Evolutionary conservation across 1,140 invertebrate species (phyloP), one percentile per base, ranked within the genome.

Genomic region (Drosophila ohnishii): DNA sequence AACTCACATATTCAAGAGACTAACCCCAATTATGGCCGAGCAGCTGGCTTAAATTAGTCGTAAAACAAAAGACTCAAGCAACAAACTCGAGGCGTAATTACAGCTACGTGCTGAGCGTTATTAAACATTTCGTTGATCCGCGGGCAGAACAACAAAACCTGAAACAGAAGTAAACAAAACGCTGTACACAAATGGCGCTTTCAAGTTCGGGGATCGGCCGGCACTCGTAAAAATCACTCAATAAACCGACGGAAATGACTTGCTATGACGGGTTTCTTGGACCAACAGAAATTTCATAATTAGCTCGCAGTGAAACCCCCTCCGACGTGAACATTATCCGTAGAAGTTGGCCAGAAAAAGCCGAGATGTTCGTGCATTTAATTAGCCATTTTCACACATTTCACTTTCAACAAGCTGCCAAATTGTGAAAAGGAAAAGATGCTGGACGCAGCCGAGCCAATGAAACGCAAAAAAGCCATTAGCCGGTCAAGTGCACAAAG

Each of bases 341-440:
- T 63, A 71, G 50, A 74, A 66, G 50, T 37, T 22, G 22, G 14
- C 16, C 30, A 28, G 22, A 32, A 42, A 16, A 34, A 39, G 40
- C 6, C 9, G 28, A 25, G 42, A n/a, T 61, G 37, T 40, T 78
- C 79, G 63, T 71, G 73, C 84, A 80, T 87, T 87, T 87, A 87
- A 87, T 87, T 87, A 88, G 80, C 74, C 65, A 78, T 89, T 88
- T 88, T 88, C 84, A 89, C 84, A 88, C 84, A 85, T 88, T 88
- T 89, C 85, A 88, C 84, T 88, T 87, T 87, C 84, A 84, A 87
- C 83, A 61, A 87, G 83, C 83, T 87, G 83, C 83, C 83, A 87
- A 87, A 88, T 80, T 88, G 83, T 86, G 58, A 64, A 53, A 82
- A 75, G 73, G 70, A 72, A 55, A 67, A 75, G 55, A 61, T 59